A percentile compares a stretch with the other conserved stretches of the same genome.
These are phyloP conservation scores for Cygnus olor DNA, from an alignment of 2,797 vertebrate genomes.

Conservation along the genomic window DNA sequence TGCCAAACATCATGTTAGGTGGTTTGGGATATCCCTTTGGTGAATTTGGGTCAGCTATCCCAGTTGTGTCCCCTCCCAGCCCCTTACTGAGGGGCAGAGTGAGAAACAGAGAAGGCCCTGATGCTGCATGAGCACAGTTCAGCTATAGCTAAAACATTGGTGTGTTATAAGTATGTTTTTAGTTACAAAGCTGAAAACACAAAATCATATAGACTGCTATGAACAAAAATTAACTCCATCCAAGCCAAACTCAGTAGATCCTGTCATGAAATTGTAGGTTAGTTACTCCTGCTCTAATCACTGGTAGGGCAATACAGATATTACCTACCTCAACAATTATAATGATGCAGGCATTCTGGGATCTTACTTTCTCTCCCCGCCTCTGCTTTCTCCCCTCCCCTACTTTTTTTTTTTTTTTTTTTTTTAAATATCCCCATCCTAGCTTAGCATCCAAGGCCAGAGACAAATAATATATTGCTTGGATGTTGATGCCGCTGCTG, in stretches of 20 bases:
- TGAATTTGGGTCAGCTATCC: neutral
- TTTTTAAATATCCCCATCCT: neutral
- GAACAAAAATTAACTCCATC: neutral
- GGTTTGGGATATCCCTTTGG: neutral
- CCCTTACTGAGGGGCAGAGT: too few relatives aligned
- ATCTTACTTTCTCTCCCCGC: neutral
- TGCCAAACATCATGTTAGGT: neutral
- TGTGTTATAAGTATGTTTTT: neutral
- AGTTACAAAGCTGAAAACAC: neutral
- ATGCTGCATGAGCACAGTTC: neutral
- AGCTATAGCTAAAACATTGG: neutral
- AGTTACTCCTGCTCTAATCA: neutral
- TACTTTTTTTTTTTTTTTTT: neutral
- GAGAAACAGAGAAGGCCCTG: neutral
- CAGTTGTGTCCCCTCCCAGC: too few relatives aligned
- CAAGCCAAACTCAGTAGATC: neutral
- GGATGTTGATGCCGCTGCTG: neutral
- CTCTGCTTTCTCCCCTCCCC: neutral
- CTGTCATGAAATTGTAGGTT: neutral
- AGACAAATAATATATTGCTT: neutral
- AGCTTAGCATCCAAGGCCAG: neutral
- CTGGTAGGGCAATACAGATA: neutral
- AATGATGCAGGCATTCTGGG: neutral
- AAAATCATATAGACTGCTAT: neutral
- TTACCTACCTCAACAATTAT: neutral